A percentile compares a stretch with the other conserved stretches of the same genome.
Evolutionary conservation across 2,113 vertebrate species (phyloP).

Genomic region (Murina feae): DNA sequence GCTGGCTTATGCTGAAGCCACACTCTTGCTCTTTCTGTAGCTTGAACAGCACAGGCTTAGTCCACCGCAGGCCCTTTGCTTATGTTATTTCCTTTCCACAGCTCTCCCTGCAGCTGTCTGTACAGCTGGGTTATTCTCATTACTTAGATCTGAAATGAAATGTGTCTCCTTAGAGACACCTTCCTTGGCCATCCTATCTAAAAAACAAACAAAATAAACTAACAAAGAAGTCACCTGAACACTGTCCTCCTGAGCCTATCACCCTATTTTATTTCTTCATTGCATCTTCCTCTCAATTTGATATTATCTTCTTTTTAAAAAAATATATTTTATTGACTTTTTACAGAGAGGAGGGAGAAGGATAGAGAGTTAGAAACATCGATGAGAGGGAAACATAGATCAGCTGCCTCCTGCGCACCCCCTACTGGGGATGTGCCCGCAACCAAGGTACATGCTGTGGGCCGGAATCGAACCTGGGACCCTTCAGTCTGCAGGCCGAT

Average conservation of each 20-base stretch:
- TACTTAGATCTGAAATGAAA: not conserved
- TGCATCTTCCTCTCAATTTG: not conserved
- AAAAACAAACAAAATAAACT: not conserved
- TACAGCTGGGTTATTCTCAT: not conserved
- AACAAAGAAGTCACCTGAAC: not conserved
- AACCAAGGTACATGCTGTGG: too few relatives aligned
- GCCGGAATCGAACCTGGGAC: too few relatives aligned
- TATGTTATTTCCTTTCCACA: not conserved
- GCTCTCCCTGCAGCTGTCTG: not conserved
- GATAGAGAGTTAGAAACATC: too few relatives aligned
- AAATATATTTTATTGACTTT: too few relatives aligned
- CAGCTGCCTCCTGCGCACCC: too few relatives aligned
- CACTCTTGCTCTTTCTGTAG: not conserved
- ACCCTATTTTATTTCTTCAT: not conserved
- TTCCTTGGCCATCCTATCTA: not conserved
- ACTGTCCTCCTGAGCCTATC: too few relatives aligned
- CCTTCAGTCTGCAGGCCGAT: too few relatives aligned
- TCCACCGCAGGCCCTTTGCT: not conserved
- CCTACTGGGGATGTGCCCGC: too few relatives aligned
- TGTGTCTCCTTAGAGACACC: not conserved
- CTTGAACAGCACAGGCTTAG: not conserved
- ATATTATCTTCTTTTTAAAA: not conserved
- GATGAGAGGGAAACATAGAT: too few relatives aligned
- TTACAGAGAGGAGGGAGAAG: too few relatives aligned
- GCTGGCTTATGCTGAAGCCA: not conserved